These are phyloP conservation scores for Copidosoma floridanum DNA, from an alignment of 1,140 invertebrate genomes.

Conservation along the genomic window DNA sequence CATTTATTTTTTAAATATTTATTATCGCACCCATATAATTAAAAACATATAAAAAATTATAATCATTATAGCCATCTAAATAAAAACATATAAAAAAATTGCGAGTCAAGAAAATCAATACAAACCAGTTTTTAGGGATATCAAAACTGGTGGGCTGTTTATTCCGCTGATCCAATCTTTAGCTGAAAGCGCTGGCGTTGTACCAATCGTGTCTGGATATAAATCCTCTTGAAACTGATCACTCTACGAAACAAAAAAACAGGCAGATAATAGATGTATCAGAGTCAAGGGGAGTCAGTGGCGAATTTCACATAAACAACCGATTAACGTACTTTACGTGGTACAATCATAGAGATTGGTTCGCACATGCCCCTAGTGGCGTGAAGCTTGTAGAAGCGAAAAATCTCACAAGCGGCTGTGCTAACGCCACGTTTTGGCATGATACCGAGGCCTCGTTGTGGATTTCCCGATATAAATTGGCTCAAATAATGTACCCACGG, in stretches of 20 bases:
- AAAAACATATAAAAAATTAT: no score
- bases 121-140: slow-evolving; percentile 79
- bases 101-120: no score
- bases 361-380: slow-evolving; percentile 83
- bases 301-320: no score
- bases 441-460: slow-evolving; percentile 83
- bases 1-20: no score
- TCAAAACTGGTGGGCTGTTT: slow-evolving; percentile 76
- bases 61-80: neutral
- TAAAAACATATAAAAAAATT: no score
- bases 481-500: slow-evolving; percentile 88
- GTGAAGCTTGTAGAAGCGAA: slow-evolving; percentile 90
- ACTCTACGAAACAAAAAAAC: slow-evolving; percentile 54
- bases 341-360: slow-evolving; percentile 92
- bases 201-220: slow-evolving; percentile 87
- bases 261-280: neutral
- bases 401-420: slow-evolving; percentile 79
- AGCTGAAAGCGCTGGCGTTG: slow-evolving; percentile 78
- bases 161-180: slow-evolving; percentile 86
- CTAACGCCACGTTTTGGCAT: slow-evolving; percentile 93
- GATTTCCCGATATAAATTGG: slow-evolving; percentile 87
- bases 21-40: neutral
- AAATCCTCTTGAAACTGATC: slow-evolving; percentile 84
- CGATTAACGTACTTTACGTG: slow-evolving; percentile 67
- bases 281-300: no score